Percentiles rank a stretch among this genome's conserved stretches.
These are phyloP conservation scores for Ahaetulla prasina DNA, from an alignment of 2,113 vertebrate species.

Conservation along the genomic window DNA sequence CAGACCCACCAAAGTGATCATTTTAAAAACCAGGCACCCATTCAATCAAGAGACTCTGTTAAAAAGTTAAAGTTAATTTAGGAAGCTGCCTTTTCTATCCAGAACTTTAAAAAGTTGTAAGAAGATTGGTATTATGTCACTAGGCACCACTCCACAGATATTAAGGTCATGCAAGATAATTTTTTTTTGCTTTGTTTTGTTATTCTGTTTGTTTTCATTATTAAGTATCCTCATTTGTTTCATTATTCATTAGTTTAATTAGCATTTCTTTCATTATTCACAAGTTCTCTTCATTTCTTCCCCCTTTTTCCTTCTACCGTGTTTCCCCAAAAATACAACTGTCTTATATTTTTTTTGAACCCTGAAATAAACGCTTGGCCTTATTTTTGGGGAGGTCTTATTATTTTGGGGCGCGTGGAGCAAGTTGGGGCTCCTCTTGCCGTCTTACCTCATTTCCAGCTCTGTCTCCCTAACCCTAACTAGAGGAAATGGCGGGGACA, in stretches of 20 bases:
- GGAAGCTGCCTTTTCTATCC: background rate
- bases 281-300: background rate
- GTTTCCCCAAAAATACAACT: too few relatives aligned
- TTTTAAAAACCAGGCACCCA: background rate
- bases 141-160: background rate
- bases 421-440: too few relatives aligned
- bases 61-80: background rate
- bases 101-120: background rate
- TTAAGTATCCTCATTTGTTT: background rate
- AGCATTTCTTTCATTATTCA: background rate
- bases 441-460: too few relatives aligned
- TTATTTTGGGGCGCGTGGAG: too few relatives aligned
- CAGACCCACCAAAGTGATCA: background rate
- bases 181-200: background rate
- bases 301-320: background rate
- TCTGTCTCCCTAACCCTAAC: too few relatives aligned
- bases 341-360: too few relatives aligned
- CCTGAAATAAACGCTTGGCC: too few relatives aligned
- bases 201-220: background rate
- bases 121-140: background rate
- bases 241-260: background rate
- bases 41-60: background rate
- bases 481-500: too few relatives aligned
- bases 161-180: background rate
- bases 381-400: too few relatives aligned